These are phyloP conservation scores for Microctenopoma steveboyesi DNA, from an alignment of 2,797 vertebrate species.

Conservation along the genomic window DNA sequence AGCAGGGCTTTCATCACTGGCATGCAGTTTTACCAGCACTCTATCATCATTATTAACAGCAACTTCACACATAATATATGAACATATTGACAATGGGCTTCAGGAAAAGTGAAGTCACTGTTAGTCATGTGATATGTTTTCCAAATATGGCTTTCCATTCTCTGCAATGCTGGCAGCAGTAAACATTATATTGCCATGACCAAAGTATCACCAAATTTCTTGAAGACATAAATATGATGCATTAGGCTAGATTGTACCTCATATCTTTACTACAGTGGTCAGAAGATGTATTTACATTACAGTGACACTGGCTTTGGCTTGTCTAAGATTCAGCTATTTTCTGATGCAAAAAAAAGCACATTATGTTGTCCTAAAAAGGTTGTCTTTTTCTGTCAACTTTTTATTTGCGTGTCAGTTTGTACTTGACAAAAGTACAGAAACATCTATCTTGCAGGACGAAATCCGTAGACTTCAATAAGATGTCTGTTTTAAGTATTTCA, in stretches of 20 bases:
- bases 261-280: too few species aligned
- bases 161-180: slow-evolving; percentile 10
- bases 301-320: too few species aligned
- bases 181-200: slow-evolving; percentile 4
- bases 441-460: too few species aligned
- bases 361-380: too few species aligned
- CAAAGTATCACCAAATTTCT: slow-evolving; percentile 16
- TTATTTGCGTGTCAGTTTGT: too few species aligned
- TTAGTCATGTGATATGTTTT: slow-evolving; percentile 13
- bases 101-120: slow-evolving; percentile 45
- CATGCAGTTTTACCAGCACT: neutral
- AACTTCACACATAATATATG: slow-evolving; percentile 22
- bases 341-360: too few species aligned
- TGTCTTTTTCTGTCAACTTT: too few species aligned
- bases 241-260: neutral
- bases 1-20: neutral
- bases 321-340: too few species aligned
- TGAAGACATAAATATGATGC: slow-evolving; percentile 6
- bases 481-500: too few species aligned
- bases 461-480: too few species aligned
- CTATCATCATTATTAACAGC: neutral
- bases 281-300: too few species aligned
- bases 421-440: too few species aligned
- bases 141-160: slow-evolving; percentile 50
- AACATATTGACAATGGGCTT: slow-evolving; percentile 6